Conservation (phyloP, 2,113 vertebrate species). For the Miniopterus natalensis region DNA sequence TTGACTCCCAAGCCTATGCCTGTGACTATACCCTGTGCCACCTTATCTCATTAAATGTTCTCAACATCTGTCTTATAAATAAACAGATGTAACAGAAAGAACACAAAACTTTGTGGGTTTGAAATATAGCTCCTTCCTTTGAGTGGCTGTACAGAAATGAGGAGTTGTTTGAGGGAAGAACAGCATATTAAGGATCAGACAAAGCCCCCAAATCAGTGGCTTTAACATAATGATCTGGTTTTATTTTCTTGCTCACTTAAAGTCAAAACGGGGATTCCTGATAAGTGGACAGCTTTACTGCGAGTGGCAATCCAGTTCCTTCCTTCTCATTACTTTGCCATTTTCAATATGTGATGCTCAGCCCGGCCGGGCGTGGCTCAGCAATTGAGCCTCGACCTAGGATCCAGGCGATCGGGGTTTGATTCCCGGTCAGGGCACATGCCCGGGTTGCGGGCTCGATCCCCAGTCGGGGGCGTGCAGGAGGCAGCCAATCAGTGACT, state of each 20-base stretch:
- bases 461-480: too few species aligned
- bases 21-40: background rate
- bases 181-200: background rate
- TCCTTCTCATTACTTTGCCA: background rate
- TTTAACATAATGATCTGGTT: background rate
- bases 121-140: background rate
- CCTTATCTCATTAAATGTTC: background rate
- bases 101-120: background rate
- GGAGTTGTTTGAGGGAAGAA: background rate
- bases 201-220: background rate
- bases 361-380: too few species aligned
- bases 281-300: background rate
- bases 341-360: background rate
- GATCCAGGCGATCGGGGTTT: too few species aligned
- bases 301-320: background rate
- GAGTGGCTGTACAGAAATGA: background rate
- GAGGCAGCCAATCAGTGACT: too few species aligned
- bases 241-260: slow-evolving; percentile 9
- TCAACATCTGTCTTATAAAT: background rate
- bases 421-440: too few species aligned
- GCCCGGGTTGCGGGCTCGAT: too few species aligned
- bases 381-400: too few species aligned
- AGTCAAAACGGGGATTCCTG: slow-evolving; percentile 39
- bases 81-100: background rate
- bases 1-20: background rate